Percentiles rank a stretch among this genome's conserved stretches.
These are phyloP conservation scores for Tanytarsus gracilentus DNA, from an alignment of 2,888 invertebrate genomes.

Conservation along the genomic window DNA sequence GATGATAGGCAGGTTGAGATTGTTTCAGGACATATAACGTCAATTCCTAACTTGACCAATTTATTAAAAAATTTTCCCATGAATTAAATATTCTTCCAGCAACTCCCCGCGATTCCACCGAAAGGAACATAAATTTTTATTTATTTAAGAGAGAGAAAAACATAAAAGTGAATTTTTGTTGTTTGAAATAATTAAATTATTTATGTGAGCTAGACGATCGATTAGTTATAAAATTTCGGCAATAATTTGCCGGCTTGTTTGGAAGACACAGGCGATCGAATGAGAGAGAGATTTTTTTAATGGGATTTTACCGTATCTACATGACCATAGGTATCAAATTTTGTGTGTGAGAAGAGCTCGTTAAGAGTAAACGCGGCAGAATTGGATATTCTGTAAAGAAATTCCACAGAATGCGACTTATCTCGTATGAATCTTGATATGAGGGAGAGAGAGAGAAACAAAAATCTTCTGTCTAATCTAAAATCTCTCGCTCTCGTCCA, in stretches of 20 bases:
- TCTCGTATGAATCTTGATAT: constrained; percentile 7
- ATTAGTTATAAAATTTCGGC: not conserved
- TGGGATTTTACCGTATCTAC: constrained; percentile 18
- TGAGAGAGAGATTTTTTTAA: constrained; percentile 1
- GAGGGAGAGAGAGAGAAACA: not conserved
- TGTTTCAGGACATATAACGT: too few relatives aligned
- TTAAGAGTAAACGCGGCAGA: constrained; percentile 17
- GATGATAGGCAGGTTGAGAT: too few relatives aligned
- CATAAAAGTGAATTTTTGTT: not conserved
- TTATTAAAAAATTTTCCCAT: too few relatives aligned
- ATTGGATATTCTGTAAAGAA: constrained; percentile 3
- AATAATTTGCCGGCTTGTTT: not conserved
- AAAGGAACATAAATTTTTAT: not conserved
- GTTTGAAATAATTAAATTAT: constrained; percentile 5
- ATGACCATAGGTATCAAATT: constrained; percentile 14
- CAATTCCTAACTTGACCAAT: too few relatives aligned
- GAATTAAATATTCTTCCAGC: too few relatives aligned
- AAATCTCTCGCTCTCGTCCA: not conserved
- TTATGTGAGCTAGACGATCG: constrained; percentile 11
- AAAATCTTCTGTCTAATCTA: constrained; percentile 24
- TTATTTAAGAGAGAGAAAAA: not conserved
- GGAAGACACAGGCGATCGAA: not conserved
- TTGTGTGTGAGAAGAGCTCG: constrained; percentile 29
- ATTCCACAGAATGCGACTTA: constrained; percentile 19
- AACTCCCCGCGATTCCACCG: not conserved